These are phyloP conservation scores for Fregetta grallaria DNA, from an alignment of 2,113 vertebrate species.

Conservation along the genomic window DNA sequence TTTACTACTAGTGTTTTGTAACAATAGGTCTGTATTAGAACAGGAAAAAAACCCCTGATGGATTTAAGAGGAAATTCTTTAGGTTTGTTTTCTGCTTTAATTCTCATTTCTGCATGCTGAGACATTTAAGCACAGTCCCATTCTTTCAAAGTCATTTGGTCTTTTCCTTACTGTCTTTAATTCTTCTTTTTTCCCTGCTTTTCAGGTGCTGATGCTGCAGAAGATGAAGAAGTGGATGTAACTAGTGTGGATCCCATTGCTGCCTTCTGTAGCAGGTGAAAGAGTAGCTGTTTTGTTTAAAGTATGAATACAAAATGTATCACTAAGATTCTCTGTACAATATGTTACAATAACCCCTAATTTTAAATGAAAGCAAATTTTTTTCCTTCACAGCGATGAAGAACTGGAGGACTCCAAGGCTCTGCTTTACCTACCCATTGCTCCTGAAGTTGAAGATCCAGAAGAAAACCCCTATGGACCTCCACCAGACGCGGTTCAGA, in stretches of 20 bases:
- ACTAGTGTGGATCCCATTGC: conserved; percentile 95
- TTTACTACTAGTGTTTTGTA: neutral
- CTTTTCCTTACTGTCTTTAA: neutral
- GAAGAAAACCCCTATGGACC: conserved; percentile 97
- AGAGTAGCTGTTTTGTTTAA: neutral
- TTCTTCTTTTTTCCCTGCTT: neutral
- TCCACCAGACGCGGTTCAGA: conserved; percentile 86
- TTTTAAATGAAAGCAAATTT: neutral
- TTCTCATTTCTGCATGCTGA: neutral
- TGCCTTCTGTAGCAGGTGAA: conserved; percentile 94
- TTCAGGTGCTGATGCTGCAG: conserved; percentile 91
- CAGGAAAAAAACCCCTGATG: neutral
- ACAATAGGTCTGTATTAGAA: neutral
- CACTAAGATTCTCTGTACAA: too few species aligned
- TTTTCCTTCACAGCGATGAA: conserved; percentile 81
- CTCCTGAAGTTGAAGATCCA: conserved; percentile 96
- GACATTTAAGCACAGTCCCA: neutral
- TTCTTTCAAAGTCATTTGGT: neutral
- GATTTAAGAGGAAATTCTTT: neutral
- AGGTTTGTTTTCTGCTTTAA: neutral
- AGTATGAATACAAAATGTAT: neutral
- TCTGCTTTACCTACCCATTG: conserved; percentile 94
- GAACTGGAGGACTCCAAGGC: conserved; percentile 95
- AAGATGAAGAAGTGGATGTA: conserved; percentile 97
- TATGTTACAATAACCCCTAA: neutral